Evolutionary conservation across 2,113 vertebrate genomes (phyloP).

Genomic region (Hippolais icterina): DNA sequence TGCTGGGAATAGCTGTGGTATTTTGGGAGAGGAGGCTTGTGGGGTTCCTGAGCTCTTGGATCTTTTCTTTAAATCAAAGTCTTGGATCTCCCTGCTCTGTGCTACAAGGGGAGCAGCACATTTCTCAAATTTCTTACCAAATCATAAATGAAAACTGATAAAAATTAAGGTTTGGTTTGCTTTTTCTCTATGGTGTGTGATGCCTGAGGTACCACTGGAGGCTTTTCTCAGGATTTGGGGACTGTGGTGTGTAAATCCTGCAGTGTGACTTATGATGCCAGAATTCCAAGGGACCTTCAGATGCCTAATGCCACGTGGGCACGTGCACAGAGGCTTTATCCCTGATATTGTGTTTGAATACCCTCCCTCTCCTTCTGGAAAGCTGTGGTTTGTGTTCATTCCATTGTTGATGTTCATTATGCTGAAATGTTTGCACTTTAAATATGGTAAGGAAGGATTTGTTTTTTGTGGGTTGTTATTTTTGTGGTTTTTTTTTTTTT

Average conservation of each 20-base stretch:
- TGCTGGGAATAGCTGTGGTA: background rate
- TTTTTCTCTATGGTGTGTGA: background rate
- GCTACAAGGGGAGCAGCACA: accelerated
- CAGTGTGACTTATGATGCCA: accelerated
- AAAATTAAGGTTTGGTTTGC: background rate
- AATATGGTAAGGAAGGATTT: background rate
- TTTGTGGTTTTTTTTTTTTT: background rate
- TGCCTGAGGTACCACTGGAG: background rate
- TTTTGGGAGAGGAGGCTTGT: background rate
- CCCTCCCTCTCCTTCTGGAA: background rate
- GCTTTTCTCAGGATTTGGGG: accelerated
- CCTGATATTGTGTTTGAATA: background rate
- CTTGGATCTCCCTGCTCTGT: background rate
- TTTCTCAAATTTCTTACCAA: background rate
- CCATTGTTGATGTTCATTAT: background rate
- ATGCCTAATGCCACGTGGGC: accelerated
- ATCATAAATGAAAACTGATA: background rate
- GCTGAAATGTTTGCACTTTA: conserved; percentile 46
- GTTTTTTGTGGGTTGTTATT: background rate
- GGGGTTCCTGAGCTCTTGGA: background rate
- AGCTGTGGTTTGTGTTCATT: background rate
- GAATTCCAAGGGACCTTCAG: background rate
- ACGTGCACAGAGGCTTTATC: accelerated
- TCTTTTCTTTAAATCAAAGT: background rate
- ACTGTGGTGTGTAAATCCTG: background rate